Conservation (phyloP, 2,888 invertebrate genomes). For the Neoaliturus tenellus region DNA sequence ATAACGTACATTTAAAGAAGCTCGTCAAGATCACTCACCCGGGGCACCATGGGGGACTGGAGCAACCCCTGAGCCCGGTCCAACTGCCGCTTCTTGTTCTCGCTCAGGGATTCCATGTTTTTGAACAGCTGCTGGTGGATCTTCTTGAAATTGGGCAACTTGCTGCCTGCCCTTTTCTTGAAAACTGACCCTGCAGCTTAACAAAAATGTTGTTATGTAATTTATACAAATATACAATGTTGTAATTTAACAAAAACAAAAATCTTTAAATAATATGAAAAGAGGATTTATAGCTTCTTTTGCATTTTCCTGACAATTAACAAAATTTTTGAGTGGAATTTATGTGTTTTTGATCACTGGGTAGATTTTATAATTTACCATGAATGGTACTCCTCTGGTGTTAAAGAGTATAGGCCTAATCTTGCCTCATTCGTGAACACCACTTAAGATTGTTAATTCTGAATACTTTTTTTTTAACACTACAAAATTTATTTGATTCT, state of each 20-base stretch:
- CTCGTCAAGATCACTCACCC: slow-evolving; percentile 4
- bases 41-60: not conserved
- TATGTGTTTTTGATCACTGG: no score
- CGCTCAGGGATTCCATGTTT: slow-evolving; percentile 25
- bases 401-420: no score
- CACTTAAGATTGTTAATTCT: no score
- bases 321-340: no score
- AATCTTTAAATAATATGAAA: not conserved
- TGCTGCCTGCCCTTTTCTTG: not conserved
- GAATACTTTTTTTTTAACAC: no score
- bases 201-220: not conserved
- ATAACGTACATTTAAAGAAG: no score
- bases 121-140: slow-evolving; percentile 27
- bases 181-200: not conserved
- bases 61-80: not conserved
- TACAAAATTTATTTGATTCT: no score
- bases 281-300: no score
- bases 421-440: no score
- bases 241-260: not conserved
- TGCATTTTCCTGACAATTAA: no score
- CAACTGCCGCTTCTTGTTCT: not conserved
- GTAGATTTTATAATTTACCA: no score
- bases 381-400: no score
- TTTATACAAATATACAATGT: not conserved
- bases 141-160: slow-evolving; percentile 14